phyloP scores from a whole-genome alignment of 2,113 vertebrate species.

The Notechis scutatus region DNA sequence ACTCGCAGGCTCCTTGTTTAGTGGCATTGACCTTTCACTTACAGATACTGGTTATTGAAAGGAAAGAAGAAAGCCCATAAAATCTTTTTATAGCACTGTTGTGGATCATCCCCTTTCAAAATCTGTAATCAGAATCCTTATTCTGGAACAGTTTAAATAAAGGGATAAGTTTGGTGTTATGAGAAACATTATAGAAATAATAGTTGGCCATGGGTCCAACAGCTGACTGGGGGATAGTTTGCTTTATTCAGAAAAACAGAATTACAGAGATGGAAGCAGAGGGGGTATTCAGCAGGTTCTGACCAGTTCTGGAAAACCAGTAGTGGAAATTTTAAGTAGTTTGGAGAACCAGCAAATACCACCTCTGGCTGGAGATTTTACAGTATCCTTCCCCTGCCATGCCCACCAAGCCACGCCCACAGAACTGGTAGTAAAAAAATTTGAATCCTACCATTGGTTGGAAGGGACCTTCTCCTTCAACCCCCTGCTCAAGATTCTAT shows the following conservation, averaged over 20 bases:
- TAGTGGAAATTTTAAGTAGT: no score
- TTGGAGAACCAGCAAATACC: no score
- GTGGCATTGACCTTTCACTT: conserved; percentile 66
- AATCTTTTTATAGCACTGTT: conserved; percentile 55
- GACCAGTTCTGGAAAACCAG: no score
- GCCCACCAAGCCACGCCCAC: no score
- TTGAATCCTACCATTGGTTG: no score
- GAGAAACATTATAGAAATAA: background rate
- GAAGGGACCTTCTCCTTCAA: background rate
- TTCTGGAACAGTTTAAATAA: background rate
- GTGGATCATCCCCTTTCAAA: conserved; percentile 58
- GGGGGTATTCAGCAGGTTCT: no score
- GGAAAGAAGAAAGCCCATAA: conserved; percentile 23
- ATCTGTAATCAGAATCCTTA: conserved; percentile 44
- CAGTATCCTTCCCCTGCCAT: no score
- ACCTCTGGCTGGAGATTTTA: no score
- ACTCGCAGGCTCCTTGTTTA: conserved; percentile 61
- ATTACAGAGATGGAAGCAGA: background rate
- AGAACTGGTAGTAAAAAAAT: no score
- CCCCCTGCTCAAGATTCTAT: background rate
- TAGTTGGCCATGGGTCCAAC: background rate
- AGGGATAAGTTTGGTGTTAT: background rate
- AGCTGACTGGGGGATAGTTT: background rate
- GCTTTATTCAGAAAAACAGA: background rate
- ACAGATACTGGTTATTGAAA: conserved; percentile 61